phyloP scores from a whole-genome alignment of 2,888 invertebrate species.

The Capitulum mitella region DNA sequence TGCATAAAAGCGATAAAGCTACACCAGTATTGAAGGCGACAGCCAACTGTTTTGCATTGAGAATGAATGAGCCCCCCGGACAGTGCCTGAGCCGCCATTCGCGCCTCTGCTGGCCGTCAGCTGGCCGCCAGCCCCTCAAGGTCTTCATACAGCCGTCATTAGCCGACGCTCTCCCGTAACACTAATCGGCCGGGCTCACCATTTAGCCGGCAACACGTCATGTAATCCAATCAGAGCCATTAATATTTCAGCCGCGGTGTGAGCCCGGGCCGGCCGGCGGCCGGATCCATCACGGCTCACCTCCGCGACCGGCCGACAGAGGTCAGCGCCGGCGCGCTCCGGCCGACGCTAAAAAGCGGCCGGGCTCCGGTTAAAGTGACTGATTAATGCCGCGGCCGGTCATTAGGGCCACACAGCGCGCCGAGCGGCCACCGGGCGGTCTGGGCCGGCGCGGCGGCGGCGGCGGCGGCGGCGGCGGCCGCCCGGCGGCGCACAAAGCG shows the following conservation, averaged over 20 bases:
- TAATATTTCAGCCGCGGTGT: neutral
- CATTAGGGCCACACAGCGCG: constrained; percentile 22
- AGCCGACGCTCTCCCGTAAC: neutral
- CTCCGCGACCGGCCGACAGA: neutral
- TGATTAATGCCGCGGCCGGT: constrained; percentile 7
- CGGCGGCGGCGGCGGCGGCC: neutral
- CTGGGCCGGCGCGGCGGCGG: neutral
- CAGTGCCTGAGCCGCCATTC: too few species aligned
- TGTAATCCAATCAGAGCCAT: constrained; percentile 18
- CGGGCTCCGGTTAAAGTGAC: constrained; percentile 15
- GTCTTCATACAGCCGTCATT: neutral
- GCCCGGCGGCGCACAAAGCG: neutral
- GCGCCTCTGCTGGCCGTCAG: too few species aligned
- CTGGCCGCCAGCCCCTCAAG: neutral
- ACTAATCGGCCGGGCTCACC: neutral
- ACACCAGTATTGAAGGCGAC: too few species aligned
- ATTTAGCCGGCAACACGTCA: constrained; percentile 10
- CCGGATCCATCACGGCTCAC: neutral
- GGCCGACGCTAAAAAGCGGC: neutral
- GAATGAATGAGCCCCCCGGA: too few species aligned
- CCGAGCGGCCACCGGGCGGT: neutral
- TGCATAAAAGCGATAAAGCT: too few species aligned
- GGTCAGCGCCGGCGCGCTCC: neutral
- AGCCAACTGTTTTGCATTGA: too few species aligned
- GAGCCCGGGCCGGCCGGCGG: neutral